Evolutionary conservation across 2,888 invertebrate species (phyloP), one percentile per base, ranked within the genome.

Genomic region (Hemaris fuciformis): DNA sequence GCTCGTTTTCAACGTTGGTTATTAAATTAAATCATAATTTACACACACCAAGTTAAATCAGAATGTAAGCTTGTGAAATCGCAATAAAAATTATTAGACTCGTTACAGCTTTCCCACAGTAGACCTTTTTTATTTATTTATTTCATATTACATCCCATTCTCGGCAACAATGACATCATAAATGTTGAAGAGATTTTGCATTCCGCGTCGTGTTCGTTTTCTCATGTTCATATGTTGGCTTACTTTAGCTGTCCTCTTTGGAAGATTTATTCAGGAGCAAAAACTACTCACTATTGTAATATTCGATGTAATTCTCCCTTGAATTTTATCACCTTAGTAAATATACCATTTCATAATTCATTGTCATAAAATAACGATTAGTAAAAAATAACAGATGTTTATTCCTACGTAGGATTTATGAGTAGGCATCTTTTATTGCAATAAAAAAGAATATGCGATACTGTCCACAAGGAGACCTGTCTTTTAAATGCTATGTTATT

Each of bases 11-110:
- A 85, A 77, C 80, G 84, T 70, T 69, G 81, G 86, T 88, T 90
- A 89, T 91, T 89, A 89, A 90, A 90, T 90, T 88, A 88, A 87
- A 89, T 88, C 85, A 88, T 89, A 89, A 91, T 89, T 89, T 90
- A 89, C 87, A 87, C 88, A 84, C 85, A 81, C 83, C 77, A 81
- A 84, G 85, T 85, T 84, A 87, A 88, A 89, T 90, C 89, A 81
- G 82, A 84, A 83, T 83, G 85, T 81, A 78, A 83, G 84, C 84
- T 85, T 83, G 85, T 89, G 86, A 86, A 87, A 86, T 82, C 79
- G 84, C 82, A 83, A 88, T 89, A 88, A 88, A 89, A 88, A 89
- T 85, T 86, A 88, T 88, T 85, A 87, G 82, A 80, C 79, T 80
- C 79, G 80, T 79, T 84, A 79, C 78, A 77, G 79, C 78, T 82